Evolutionary conservation across 2,797 vertebrate species (phyloP).

Genomic region (Diceros bicornis): DNA sequence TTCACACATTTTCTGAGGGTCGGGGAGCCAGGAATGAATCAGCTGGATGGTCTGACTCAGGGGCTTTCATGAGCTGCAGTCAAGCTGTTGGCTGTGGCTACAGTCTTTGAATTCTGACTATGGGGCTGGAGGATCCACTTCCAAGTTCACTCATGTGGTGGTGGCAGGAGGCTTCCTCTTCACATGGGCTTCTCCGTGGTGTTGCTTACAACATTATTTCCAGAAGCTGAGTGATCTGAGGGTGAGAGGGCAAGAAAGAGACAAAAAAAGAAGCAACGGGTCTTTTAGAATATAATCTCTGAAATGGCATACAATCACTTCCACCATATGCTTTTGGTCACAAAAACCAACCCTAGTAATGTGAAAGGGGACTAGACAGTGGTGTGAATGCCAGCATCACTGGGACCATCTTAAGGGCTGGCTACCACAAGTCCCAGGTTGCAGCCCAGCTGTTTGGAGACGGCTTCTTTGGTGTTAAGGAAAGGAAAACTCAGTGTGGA

Average conservation of each 20-base stretch:
- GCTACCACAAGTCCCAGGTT: neutral
- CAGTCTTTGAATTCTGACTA: neutral
- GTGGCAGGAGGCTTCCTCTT: neutral
- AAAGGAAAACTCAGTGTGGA: neutral
- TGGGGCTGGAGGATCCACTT: neutral
- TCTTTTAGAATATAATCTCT: neutral
- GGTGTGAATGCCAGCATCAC: neutral
- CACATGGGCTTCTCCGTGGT: neutral
- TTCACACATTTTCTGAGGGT: neutral
- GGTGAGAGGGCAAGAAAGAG: neutral
- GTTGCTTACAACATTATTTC: neutral
- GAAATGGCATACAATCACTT: neutral
- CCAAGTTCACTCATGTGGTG: neutral
- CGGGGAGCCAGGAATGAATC: neutral
- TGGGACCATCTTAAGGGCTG: neutral
- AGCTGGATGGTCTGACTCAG: neutral
- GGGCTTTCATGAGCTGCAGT: neutral
- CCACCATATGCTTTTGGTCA: neutral
- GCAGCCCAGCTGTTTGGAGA: neutral
- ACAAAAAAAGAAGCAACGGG: neutral
- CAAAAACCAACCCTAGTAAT: neutral
- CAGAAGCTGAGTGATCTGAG: neutral
- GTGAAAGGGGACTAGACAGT: neutral
- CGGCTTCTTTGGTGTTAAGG: neutral
- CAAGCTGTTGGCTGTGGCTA: neutral